Evolutionary conservation across 92 coral and sea anemone species (phyloP).

Genomic region (Parazoanthus atlanticus): DNA sequence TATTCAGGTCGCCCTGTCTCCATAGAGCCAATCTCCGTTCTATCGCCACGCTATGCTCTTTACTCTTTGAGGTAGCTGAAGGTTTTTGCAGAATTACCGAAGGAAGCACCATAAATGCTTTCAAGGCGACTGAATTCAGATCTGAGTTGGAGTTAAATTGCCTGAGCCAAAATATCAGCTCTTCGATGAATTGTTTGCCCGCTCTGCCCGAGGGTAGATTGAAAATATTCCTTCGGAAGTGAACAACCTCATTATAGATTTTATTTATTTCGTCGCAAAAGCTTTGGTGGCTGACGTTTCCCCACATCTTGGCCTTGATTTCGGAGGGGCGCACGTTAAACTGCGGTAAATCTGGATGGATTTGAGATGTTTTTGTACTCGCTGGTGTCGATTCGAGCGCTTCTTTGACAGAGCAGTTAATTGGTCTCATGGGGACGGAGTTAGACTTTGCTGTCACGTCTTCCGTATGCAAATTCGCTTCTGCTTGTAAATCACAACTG

Average conservation of each 20-base stretch:
- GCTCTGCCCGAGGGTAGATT: slow-evolving; percentile 43
- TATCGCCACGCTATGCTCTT: slow-evolving; percentile 47
- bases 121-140: slow-evolving; percentile 50
- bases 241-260: slow-evolving; percentile 13
- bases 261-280: slow-evolving; percentile 1
- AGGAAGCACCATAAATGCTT: slow-evolving; percentile 56
- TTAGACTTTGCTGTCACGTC: background rate
- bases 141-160: slow-evolving; percentile 25
- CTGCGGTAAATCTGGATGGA: slow-evolving; percentile 15
- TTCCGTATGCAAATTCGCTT: slow-evolving; percentile 6
- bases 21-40: slow-evolving; percentile 37
- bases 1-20: slow-evolving; percentile 30
- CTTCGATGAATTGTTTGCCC: slow-evolving; percentile 32
- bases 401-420: slow-evolving; percentile 13
- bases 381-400: slow-evolving; percentile 3
- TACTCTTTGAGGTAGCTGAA: slow-evolving; percentile 48
- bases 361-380: background rate
- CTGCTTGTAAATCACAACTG: background rate
- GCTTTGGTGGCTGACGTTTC: slow-evolving; percentile 1
- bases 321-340: background rate
- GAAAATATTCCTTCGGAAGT: slow-evolving; percentile 36
- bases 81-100: slow-evolving; percentile 58
- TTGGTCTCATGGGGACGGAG: slow-evolving; percentile 9
- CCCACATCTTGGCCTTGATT: slow-evolving; percentile 13
- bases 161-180: slow-evolving; percentile 45